Evolutionary conservation across 2,888 invertebrate species (phyloP).

Genomic region (Pegoplata infirma): DNA sequence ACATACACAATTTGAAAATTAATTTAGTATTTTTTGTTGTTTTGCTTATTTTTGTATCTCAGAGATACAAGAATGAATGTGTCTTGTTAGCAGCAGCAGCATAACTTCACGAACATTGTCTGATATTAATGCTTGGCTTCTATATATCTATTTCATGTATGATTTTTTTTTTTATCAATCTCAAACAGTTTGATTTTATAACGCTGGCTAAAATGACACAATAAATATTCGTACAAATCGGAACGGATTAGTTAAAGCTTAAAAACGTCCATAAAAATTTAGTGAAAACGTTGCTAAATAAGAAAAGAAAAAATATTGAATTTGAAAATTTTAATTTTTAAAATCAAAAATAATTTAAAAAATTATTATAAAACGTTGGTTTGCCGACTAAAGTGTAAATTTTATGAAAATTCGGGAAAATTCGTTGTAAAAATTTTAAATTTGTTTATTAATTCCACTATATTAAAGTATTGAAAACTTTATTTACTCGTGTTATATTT

Average conservation of each 20-base stretch:
- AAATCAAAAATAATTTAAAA: neutral
- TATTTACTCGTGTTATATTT: neutral
- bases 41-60: conserved; percentile 17
- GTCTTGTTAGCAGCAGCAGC: conserved; percentile 26
- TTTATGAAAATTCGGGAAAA: neutral
- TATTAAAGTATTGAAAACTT: neutral
- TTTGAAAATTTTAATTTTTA: neutral
- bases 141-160: neutral
- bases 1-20: neutral
- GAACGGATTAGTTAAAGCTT: neutral
- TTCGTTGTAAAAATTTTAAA: neutral
- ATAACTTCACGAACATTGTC: conserved; percentile 40
- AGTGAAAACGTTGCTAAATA: neutral
- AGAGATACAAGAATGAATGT: conserved; percentile 31
- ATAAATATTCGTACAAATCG: neutral
- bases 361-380: neutral
- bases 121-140: neutral
- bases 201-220: neutral
- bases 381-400: too few relatives aligned
- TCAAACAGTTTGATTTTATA: conserved; percentile 35
- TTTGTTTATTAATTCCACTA: neutral
- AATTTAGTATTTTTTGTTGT: neutral
- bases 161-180: neutral
- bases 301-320: neutral
- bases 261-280: neutral